A percentile compares a stretch with the other conserved stretches of the same genome.
Evolutionary conservation across 2,113 vertebrate species (phyloP).

Genomic region (Chionis minor): DNA sequence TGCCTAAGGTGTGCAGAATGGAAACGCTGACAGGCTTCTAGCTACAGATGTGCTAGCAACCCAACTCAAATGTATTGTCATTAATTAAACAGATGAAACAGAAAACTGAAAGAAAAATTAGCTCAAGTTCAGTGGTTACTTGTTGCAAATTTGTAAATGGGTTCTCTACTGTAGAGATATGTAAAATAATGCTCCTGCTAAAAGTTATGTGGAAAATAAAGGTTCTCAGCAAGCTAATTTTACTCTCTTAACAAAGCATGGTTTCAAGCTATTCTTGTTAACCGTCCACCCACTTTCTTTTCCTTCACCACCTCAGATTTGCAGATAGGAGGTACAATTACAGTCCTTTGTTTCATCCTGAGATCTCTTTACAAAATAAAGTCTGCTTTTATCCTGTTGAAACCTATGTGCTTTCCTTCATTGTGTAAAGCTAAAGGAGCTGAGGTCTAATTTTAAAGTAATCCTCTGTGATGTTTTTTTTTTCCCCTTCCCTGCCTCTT

Average conservation of each 20-base stretch:
- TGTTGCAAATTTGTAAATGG: slow-evolving; percentile 64
- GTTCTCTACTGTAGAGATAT: neutral
- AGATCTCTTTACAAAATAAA: slow-evolving; percentile 69
- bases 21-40: slow-evolving; percentile 28
- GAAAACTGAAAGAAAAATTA: slow-evolving; percentile 64
- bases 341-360: slow-evolving; percentile 66
- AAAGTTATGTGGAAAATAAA: slow-evolving; percentile 61
- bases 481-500: neutral
- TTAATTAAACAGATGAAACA: slow-evolving; percentile 58
- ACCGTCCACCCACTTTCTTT: slow-evolving; percentile 60
- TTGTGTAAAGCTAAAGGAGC: slow-evolving; percentile 53
- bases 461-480: slow-evolving; percentile 38
- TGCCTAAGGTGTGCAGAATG: neutral
- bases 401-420: slow-evolving; percentile 60
- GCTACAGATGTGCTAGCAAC: neutral
- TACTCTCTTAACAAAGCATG: slow-evolving; percentile 64
- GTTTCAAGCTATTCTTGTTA: slow-evolving; percentile 70
- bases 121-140: slow-evolving; percentile 29
- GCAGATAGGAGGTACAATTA: slow-evolving; percentile 64
- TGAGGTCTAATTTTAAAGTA: slow-evolving; percentile 44
- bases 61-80: neutral
- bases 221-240: slow-evolving; percentile 75
- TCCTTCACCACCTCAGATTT: slow-evolving; percentile 73
- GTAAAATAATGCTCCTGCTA: slow-evolving; percentile 63
- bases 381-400: slow-evolving; percentile 63